Evolutionary conservation across 1,140 invertebrate genomes (phyloP).

Genomic region (Aplysia californica): DNA sequence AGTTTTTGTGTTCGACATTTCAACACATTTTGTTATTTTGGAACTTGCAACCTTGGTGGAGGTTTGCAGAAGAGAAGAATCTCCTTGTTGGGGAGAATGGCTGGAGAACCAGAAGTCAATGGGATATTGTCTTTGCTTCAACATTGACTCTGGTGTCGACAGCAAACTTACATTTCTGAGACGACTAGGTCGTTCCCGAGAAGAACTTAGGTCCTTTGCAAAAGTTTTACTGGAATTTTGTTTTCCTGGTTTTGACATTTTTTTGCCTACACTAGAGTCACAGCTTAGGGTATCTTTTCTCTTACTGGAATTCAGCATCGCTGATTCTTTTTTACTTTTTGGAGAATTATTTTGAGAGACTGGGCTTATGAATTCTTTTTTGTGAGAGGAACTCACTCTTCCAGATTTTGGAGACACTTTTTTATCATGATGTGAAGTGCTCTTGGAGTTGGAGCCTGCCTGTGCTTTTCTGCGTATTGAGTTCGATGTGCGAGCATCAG

Average conservation of each 20-base stretch:
- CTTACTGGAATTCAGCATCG: not conserved
- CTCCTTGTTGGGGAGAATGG: not conserved
- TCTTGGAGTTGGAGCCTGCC: not conserved
- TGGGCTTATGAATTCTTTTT: too few relatives aligned
- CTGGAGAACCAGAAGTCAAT: not conserved
- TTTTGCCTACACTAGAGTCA: not conserved
- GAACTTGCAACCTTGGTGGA: not conserved
- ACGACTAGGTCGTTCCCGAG: not conserved
- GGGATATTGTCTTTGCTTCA: not conserved
- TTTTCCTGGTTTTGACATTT: not conserved
- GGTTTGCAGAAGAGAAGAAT: not conserved
- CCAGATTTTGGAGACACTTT: too few relatives aligned
- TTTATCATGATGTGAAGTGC: too few relatives aligned
- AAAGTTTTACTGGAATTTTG: not conserved
- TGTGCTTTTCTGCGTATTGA: not conserved
- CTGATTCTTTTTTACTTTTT: not conserved
- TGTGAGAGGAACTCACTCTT: too few relatives aligned
- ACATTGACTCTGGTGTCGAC: not conserved
- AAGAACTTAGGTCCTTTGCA: not conserved
- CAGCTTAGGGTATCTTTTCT: not conserved
- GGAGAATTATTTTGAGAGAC: not conserved
- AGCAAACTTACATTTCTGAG: conserved; percentile 3
- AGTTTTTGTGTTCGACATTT: not conserved
- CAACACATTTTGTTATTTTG: not conserved
- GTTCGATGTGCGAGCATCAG: not conserved